Evolutionary conservation across 2,888 invertebrate genomes (phyloP), one percentile per base, ranked within the genome.

Genomic region (Scaptomyza caliginosa): DNA sequence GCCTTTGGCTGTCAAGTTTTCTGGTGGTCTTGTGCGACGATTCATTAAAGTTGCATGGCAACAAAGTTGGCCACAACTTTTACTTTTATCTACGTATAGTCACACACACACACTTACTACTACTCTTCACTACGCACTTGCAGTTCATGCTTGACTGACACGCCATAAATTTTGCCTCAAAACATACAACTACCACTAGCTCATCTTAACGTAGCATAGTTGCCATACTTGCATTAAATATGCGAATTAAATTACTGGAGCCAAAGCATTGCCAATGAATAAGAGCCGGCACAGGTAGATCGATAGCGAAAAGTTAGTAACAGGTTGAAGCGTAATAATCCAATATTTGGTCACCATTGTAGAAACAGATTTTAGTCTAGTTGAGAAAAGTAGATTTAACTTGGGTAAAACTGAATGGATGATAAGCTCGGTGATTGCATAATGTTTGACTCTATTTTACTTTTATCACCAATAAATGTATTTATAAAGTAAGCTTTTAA

Each of bases 11-110:
- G 74, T 43, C 84, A 77, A 76, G 80, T 83, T 80, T 40, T 77
- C 69, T 42, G 74, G 65, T 42, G 70, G 74, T 67, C 70, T 66
- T 71, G 59, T 57, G 81, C 69, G 67, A 62, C 69, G 66, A 66
- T 66, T 86, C 77, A 86, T 82, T 86, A 86, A 82, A 77, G 72
- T 86, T 82, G 85, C 81, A 86, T 77, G 71, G 56, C 84, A 77
- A 86, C 81, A 77, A 86, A 86, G 66, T 82, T 82, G 57, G 16
- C 49, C 52, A 55, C 65, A 74, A 77, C 80, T 74, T 70, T 54
- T 59, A 54, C 54, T 65, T 57, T 50, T 52, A 55, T 60, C 16
- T 45, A 48, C 43, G 54, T 79, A 39, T 40, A 36, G n/a, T n/a
- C 50, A 51, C 51, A 38, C 28, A 38, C 34, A 8, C 16, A 34